Conservation (phyloP, 2,888 invertebrate species). For the Heliconius hortense region DNA sequence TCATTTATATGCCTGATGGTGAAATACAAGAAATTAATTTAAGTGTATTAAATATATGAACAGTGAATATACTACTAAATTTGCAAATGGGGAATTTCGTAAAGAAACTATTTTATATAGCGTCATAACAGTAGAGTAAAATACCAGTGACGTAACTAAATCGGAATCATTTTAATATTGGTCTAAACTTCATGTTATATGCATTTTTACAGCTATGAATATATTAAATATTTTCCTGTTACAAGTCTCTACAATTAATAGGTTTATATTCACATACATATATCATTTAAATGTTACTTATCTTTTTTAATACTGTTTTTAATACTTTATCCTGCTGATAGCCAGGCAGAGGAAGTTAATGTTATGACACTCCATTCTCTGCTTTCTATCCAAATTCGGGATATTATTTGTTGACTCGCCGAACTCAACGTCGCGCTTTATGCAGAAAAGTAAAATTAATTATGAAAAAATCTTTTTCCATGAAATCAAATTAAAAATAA, state of each 20-base stretch:
- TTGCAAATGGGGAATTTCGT: background rate
- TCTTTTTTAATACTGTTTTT: too few relatives aligned
- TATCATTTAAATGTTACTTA: too few relatives aligned
- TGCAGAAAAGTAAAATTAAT: background rate
- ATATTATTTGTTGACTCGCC: background rate
- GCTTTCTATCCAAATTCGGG: background rate
- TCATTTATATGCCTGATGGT: too few relatives aligned
- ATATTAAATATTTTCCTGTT: background rate
- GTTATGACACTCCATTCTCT: background rate
- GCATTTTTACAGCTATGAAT: background rate
- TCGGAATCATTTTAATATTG: background rate
- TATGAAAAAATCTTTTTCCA: background rate
- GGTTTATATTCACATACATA: background rate
- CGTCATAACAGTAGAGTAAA: background rate
- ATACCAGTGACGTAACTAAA: slow-evolving; percentile 6
- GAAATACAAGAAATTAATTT: too few relatives aligned
- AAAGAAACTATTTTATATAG: background rate
- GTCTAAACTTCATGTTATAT: background rate
- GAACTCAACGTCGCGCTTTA: background rate
- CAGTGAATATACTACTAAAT: background rate
- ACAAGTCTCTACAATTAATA: background rate
- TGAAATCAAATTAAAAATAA: background rate
- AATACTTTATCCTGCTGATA: background rate
- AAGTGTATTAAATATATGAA: too few relatives aligned
- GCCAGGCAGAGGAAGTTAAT: background rate